A percentile compares a stretch with the other conserved stretches of the same genome.
phyloP scores from a whole-genome alignment of 1,140 invertebrate genomes.

The Temnothorax curvispinosus region DNA sequence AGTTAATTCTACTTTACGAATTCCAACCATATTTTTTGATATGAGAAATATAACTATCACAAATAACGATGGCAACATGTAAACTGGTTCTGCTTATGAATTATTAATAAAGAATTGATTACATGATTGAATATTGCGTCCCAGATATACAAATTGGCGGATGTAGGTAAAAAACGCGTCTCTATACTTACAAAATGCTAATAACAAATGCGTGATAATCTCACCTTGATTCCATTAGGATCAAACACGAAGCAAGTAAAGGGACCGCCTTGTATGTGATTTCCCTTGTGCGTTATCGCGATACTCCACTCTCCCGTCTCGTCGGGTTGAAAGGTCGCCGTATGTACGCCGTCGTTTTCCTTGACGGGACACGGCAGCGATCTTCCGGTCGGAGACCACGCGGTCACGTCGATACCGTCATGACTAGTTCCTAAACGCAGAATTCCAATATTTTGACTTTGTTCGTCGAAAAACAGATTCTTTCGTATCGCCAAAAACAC shows the following conservation, averaged over 20 bases:
- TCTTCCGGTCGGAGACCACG: slow-evolving; percentile 94
- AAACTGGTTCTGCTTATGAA: slow-evolving; percentile 9
- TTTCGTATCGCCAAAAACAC: slow-evolving; percentile 11
- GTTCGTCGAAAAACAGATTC: not conserved
- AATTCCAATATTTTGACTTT: slow-evolving; percentile 7
- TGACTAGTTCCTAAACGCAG: slow-evolving; percentile 90
- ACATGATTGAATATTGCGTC: not conserved
- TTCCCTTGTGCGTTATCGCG: slow-evolving; percentile 97
- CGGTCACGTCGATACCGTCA: slow-evolving; percentile 94
- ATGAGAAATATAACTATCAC: slow-evolving; percentile 16
- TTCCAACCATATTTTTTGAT: not conserved
- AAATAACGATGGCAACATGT: slow-evolving; percentile 1
- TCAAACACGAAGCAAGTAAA: slow-evolving; percentile 99
- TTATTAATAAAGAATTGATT: slow-evolving; percentile 20
- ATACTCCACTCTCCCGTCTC: slow-evolving; percentile 99
- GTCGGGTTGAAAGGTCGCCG: slow-evolving; percentile 98
- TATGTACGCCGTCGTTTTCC: slow-evolving; percentile 92
- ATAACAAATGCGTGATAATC: not conserved
- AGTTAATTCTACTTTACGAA: slow-evolving; percentile 2
- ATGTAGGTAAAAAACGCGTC: not conserved
- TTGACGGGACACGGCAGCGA: slow-evolving; percentile 91
- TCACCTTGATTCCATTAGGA: slow-evolving; percentile 94
- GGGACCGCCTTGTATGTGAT: slow-evolving; percentile 98
- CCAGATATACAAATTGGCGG: not conserved
- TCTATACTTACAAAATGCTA: not conserved